Evolutionary conservation across 2,797 vertebrate species (phyloP), one percentile per base, ranked within the genome.

Genomic region (Gymnoscopelus microlampas): DNA sequence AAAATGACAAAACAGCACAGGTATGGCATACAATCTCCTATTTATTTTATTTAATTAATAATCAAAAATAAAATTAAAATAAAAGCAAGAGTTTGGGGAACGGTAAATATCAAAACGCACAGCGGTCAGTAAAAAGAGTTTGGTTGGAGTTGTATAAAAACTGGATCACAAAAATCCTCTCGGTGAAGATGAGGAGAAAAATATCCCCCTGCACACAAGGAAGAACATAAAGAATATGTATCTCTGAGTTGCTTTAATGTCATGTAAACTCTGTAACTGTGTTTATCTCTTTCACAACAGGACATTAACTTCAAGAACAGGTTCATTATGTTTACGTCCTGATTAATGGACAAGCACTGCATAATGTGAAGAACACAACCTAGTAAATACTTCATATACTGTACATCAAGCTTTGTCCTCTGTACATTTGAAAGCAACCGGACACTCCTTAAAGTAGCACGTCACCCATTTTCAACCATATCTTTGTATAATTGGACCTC

Each of bases 291-390:
- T 57, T 63, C 68, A 72, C 29, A 69, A 58, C 14, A 13, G 55
- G 29, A 48, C 19, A 67, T 59, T 60, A 66, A 66, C 26, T 44
- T 72, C 6, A 58, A 65, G 50, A 49, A 39, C 26, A 59, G 47
- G 39, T 44, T 44, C 39, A 10, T 44, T 44, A 44, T 44, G 54
- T 56, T 71, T 26, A 29, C 1, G 50, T 70, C 61, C 55, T 60
- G 23, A 73, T 19, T 53, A 39, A 72, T 7, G 63, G 48, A 63
- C 91, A 90, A 49, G 92, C 89, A 50, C 92, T 94, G 93, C 91
- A 26, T 44, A 44, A 44, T 44, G 39, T 44, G 9, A 10, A 44
- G 39, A 44, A 44, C 39, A 10, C 39, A 10, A 44, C 39, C 39
- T 44, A 44, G 39, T 9, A 44, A 44, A 44, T 44, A 44, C 39